These are phyloP conservation scores for Harlomillsia oculata DNA, from an alignment of 1,140 invertebrate species.

Conservation along the genomic window DNA sequence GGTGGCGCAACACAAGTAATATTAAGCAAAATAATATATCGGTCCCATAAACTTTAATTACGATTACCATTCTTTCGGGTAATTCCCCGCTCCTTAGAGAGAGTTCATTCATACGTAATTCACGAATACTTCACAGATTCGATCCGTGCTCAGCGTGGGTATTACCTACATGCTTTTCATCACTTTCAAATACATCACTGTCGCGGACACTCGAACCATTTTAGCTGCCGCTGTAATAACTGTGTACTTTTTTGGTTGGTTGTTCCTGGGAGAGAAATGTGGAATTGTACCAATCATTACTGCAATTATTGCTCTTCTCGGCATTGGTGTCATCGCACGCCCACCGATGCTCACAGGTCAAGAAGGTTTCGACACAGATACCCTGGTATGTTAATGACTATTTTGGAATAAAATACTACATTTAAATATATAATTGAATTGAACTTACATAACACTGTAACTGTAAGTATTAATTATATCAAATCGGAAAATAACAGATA, in stretches of 20 bases:
- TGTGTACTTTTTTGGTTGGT: slow-evolving; percentile 28
- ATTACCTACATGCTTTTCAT: slow-evolving; percentile 14
- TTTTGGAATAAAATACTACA: background rate
- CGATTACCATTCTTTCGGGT: background rate
- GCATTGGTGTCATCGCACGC: slow-evolving; percentile 16
- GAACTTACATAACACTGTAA: slow-evolving; percentile 1
- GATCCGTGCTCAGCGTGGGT: slow-evolving; percentile 9
- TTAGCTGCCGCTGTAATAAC: slow-evolving; percentile 21
- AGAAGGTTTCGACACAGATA: background rate
- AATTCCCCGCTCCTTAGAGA: background rate
- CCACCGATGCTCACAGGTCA: slow-evolving; percentile 22
- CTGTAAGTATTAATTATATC: background rate
- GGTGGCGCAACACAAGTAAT: too few relatives aligned
- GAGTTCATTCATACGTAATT: background rate
- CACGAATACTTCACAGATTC: background rate
- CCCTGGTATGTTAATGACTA: background rate
- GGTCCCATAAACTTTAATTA: background rate
- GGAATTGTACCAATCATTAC: slow-evolving; percentile 25
- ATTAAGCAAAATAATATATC: background rate
- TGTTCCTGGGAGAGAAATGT: slow-evolving; percentile 28
- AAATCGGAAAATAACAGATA: background rate
- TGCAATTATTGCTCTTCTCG: slow-evolving; percentile 19
- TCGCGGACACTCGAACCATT: slow-evolving; percentile 17
- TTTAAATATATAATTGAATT: slow-evolving; percentile 7
- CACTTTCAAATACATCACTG: slow-evolving; percentile 14